Evolutionary conservation across 2,113 vertebrate genomes (phyloP), one percentile per base, ranked within the genome.

Genomic region (Salvelinus alpinus): DNA sequence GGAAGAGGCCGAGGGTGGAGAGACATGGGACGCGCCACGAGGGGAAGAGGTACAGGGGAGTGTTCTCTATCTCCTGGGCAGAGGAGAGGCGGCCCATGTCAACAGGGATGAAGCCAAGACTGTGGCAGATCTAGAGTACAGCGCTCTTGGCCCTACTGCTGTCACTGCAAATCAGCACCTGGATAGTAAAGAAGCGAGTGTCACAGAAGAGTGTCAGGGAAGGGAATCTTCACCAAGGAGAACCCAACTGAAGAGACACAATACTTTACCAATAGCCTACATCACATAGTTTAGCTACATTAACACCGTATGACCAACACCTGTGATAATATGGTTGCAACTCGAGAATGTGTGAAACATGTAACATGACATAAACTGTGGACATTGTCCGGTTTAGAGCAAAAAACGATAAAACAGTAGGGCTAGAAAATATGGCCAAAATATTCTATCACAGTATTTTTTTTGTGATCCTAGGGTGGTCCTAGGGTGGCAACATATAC

Each of bases 81-180:
- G 92, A 90, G 0, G 91, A 92, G 68, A 99, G 90, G 78, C 90
- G 86, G 9, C 98, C 98, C 94, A 94, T 92, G 60, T 99, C 97
- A 59, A 96, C 79, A 0, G 98, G 96, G 62, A 85, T 82, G 80
- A 99, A 99, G 59, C 98, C 98, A 95, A 98, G 94, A 22, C 80
- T 74, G 1, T 87, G 93, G 4, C 90, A 94, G 44, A 99, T 85
- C 88, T 95, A 92, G 1, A 87, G 87, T 71, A 99, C 76, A 0
- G 47, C 73, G 66, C 25, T 90, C 84, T 95, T 98, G 81, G 96
- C 95, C 73, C 92, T 91, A 3, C 79, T 87, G 68, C 87, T 93
- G 85, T 99, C 88, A 68, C 96, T 88, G 84, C 97, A 98, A 79
- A 99, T 90, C 68, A 94, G 92, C 77, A 99, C 95, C 98, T 99